Conservation (phyloP, 1,140 invertebrate species). For the Metaphire vulgaris region DNA sequence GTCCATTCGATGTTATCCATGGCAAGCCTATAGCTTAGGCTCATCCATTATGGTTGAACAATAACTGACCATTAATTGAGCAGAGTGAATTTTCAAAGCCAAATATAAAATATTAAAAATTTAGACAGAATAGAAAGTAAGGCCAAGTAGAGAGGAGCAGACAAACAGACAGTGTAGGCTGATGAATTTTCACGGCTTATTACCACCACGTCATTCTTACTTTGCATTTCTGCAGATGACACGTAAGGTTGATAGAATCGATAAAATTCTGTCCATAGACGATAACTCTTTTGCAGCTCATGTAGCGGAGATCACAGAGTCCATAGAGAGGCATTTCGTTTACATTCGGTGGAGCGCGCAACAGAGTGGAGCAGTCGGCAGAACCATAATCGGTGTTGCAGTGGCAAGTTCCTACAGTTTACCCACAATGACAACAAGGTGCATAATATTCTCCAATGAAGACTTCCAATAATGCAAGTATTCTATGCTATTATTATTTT, state of each 20-base stretch:
- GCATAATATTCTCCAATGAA: neutral
- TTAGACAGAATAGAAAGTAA: too few species aligned
- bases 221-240: conserved; percentile 33
- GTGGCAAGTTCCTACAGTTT: conserved; percentile 20
- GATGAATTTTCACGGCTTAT: too few species aligned
- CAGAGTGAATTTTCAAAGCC: too few species aligned
- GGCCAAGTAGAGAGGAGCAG: too few species aligned
- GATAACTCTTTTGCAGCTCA: conserved; percentile 31
- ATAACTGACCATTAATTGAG: too few species aligned
- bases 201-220: too few species aligned
- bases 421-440: neutral
- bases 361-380: conserved; percentile 24
- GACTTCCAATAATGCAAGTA: too few species aligned
- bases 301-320: conserved; percentile 33
- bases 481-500: too few species aligned
- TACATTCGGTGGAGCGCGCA: conserved; percentile 12
- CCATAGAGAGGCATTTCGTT: conserved; percentile 24
- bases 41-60: too few species aligned
- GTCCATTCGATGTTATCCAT: too few species aligned
- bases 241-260: conserved; percentile 28
- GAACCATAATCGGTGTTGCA: conserved; percentile 21
- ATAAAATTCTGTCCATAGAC: conserved; percentile 38
- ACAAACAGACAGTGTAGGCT: too few species aligned
- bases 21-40: neutral
- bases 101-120: too few species aligned